Conservation (phyloP, 2,113 vertebrate species). For the Phaetusa simplex region DNA sequence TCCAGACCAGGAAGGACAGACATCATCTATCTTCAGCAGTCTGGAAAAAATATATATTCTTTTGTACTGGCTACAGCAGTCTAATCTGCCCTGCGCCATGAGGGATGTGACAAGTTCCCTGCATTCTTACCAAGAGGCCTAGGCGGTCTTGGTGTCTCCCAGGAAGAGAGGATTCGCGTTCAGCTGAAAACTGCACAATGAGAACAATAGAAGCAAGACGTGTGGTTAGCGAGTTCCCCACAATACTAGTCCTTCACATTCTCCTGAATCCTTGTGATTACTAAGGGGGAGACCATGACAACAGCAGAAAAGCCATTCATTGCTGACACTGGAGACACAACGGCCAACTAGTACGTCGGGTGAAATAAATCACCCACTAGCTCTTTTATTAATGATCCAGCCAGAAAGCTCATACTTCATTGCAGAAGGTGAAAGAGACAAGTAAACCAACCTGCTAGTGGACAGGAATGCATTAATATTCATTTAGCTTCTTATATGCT, state of each 20-base stretch:
- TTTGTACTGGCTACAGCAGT: not conserved
- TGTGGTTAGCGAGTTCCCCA: slow-evolving; percentile 6
- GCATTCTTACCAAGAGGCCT: not conserved
- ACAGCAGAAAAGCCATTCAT: slow-evolving; percentile 56
- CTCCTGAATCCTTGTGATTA: slow-evolving; percentile 47
- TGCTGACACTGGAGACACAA: slow-evolving; percentile 43
- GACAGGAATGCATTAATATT: slow-evolving; percentile 49
- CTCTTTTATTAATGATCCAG: slow-evolving; percentile 39
- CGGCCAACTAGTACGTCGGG: slow-evolving; percentile 21
- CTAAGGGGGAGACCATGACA: slow-evolving; percentile 53
- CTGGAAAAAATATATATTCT: not conserved
- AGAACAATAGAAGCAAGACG: not conserved
- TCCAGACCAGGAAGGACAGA: not conserved
- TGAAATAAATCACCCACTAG: slow-evolving; percentile 47
- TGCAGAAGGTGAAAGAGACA: slow-evolving; percentile 44
- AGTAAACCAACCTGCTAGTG: slow-evolving; percentile 32
- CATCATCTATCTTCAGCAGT: not conserved
- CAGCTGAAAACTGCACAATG: not conserved
- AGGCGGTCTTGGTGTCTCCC: slow-evolving; percentile 4
- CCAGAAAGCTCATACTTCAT: slow-evolving; percentile 29
- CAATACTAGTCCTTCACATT: not conserved
- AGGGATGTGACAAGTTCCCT: not conserved
- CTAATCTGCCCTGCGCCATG: not conserved
- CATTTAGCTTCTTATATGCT: not conserved
- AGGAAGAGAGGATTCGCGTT: not conserved